Base-by-base conservation (phyloP, 2,888 invertebrate genomes). In the Microplitis deprimator region DNA sequence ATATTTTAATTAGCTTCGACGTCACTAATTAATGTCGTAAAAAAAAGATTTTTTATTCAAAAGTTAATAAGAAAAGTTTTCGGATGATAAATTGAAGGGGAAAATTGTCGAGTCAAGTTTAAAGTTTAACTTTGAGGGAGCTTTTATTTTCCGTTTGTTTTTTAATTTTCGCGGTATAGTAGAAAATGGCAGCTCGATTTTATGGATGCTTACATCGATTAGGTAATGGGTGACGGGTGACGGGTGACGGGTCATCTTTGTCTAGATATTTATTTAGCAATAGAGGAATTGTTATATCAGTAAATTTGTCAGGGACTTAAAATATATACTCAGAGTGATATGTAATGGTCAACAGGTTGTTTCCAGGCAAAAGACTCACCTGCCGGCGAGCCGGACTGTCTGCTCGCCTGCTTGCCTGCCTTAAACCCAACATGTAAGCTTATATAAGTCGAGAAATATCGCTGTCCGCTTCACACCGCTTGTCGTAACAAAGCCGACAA, bases 291-390 rank as follows among this genome's bases (percentile, higher is more conserved):
- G 50, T 50, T 50, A 50, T 50, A 50, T 8, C 8, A 13, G 65
- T 10, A 2, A 29, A 10, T 65, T 65, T 38, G 13, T 65, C 38
- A 65, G 65, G 29, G 65, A 20, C 65, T 65, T 65, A 20, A 65
- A 38, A 29, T 65, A 65, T 65, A 7, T 29, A 6, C 65, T 38
- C 65, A 1, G 20, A 50, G 50, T 50, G 50, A 50, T 50, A 50
- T 50, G 13, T 50, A 65, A 20, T 65, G 65, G 65, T 65, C 74
- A 74, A 74, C 74, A 74, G 74, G 74, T 74, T 74, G 68, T 67
- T 73, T 38, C 74, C 74, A 74, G 61, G 68, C 68, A 60, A 68
- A 74, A 68, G 67, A 74, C 68, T 74, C 74, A 74, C 74, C 74
- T 74, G 74, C 68, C 65, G 20, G 29, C 65, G 13, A 29, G 65